Percentiles rank a stretch among this genome's conserved stretches.
Conservation (phyloP, 92 coral and sea anemone genomes). For the Diadumene lineata region DNA sequence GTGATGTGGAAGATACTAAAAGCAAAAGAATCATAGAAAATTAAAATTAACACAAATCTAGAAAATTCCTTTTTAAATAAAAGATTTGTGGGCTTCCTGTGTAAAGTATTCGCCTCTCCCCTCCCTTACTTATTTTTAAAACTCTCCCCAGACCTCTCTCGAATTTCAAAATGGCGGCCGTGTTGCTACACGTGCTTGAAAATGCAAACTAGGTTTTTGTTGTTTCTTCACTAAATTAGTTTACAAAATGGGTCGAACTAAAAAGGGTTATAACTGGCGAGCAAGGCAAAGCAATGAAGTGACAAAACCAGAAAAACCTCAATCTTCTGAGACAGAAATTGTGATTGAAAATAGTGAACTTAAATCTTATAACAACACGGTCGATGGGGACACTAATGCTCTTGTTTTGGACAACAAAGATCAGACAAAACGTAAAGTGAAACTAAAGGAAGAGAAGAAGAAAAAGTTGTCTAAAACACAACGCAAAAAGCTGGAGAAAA, state of each 20-base stretch:
- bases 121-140: neutral
- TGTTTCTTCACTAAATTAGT: neutral
- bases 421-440: conserved; percentile 37
- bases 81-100: neutral
- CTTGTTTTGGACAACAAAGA: conserved; percentile 66
- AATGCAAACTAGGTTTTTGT: neutral
- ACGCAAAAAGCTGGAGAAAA: conserved; percentile 82
- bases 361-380: conserved; percentile 37
- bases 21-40: conserved; percentile 20
- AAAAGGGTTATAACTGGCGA: conserved; percentile 92
- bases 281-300: conserved; percentile 60
- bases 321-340: neutral
- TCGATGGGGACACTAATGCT: conserved; percentile 58
- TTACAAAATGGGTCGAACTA: conserved; percentile 76
- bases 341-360: neutral
- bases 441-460: conserved; percentile 40
- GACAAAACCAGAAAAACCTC: conserved; percentile 9
- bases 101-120: neutral
- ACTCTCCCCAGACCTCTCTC: conserved; percentile 1
- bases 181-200: conserved; percentile 25
- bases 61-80: neutral
- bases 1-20: conserved; percentile 66
- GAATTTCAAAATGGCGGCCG: conserved; percentile 53
- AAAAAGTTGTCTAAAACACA: conserved; percentile 77
- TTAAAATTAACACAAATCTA: neutral